phyloP scores from a whole-genome alignment of 2,113 vertebrate genomes.

The Ariopsis seemanni region DNA sequence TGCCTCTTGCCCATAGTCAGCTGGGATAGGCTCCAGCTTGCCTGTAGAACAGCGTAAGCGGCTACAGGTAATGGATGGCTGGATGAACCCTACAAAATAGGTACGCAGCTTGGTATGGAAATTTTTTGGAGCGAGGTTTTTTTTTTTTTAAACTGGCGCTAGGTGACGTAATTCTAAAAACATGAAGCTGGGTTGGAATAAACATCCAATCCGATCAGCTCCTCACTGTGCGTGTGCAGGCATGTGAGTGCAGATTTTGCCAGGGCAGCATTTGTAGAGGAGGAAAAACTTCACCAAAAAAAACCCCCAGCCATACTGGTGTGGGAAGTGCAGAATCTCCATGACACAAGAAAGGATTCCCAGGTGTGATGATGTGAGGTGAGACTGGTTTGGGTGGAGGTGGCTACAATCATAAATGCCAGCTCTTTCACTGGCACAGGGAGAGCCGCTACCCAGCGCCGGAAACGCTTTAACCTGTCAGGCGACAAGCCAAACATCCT shows the following conservation, averaged over 20 bases:
- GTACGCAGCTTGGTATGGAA: too few relatives aligned
- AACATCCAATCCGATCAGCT: not conserved
- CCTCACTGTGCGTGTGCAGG: too few relatives aligned
- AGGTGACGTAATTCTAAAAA: not conserved
- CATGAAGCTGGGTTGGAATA: not conserved
- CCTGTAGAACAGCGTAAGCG: too few relatives aligned
- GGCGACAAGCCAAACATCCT: too few relatives aligned
- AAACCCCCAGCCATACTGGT: too few relatives aligned
- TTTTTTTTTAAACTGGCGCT: not conserved
- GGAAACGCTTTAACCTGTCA: not conserved
- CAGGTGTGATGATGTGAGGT: not conserved
- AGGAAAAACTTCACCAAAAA: not conserved
- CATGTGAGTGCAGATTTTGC: not conserved
- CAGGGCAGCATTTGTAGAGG: not conserved
- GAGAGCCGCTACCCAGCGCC: too few relatives aligned
- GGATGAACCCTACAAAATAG: too few relatives aligned
- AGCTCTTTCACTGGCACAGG: not conserved
- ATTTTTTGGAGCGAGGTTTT: too few relatives aligned
- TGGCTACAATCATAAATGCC: not conserved
- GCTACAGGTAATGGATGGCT: too few relatives aligned
- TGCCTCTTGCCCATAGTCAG: too few relatives aligned
- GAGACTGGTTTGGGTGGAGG: not conserved
- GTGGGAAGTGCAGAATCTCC: not conserved
- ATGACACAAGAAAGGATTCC: not conserved
- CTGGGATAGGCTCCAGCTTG: too few relatives aligned